Evolutionary conservation across 2,797 vertebrate genomes (phyloP).

Genomic region (Leuciscus waleckii): DNA sequence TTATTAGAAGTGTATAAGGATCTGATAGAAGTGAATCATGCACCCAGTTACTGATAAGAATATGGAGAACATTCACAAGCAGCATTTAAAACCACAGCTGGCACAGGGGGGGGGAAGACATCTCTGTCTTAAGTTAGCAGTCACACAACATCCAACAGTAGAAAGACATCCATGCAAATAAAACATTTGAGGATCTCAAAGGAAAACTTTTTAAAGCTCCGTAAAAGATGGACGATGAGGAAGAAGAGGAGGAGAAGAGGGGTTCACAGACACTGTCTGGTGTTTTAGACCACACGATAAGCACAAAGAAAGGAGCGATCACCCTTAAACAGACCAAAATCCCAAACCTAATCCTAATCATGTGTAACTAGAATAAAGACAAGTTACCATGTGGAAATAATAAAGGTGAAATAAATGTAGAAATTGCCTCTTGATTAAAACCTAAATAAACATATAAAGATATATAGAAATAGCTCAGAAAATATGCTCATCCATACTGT

Average conservation of each 20-base stretch:
- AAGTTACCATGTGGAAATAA: neutral
- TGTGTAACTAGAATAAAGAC: conserved; percentile 1
- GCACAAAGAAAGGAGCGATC: neutral
- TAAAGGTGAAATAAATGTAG: neutral
- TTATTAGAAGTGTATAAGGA: neutral
- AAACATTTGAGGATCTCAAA: neutral
- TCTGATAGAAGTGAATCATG: neutral
- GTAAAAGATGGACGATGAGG: neutral
- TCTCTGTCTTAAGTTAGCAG: neutral
- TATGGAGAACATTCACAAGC: conserved; percentile 2
- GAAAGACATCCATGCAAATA: conserved; percentile 32
- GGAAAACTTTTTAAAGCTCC: neutral
- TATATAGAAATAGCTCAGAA: neutral
- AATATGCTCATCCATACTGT: neutral
- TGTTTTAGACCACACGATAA: conserved; percentile 28
- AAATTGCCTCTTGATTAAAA: conserved; percentile 1
- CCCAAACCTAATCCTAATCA: conserved; percentile 12
- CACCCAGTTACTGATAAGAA: neutral
- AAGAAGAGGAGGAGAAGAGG: conserved; percentile 14
- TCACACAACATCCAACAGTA: conserved; percentile 6
- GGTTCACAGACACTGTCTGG: conserved; percentile 20
- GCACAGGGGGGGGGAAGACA: neutral
- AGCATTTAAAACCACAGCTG: neutral
- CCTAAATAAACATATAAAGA: neutral
- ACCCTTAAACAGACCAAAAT: conserved; percentile 11